Conservation (phyloP, 2,797 vertebrate genomes). For the Oreonectes daqikongensis region DNA sequence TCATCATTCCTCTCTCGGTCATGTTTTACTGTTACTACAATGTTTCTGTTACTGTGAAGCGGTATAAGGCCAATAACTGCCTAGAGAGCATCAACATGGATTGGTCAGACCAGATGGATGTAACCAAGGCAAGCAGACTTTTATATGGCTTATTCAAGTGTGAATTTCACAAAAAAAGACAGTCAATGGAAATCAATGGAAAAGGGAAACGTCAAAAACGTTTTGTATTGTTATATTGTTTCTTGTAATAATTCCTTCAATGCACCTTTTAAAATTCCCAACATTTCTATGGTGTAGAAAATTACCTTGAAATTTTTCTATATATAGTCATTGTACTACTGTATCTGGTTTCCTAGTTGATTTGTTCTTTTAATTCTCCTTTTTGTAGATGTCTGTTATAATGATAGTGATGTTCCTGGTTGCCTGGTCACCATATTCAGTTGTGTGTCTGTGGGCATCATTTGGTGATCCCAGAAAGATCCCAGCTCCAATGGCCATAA, state of each 20-base stretch:
- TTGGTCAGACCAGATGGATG: slow-evolving; percentile 84
- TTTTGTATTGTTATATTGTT: no score
- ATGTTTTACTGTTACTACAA: slow-evolving; percentile 98
- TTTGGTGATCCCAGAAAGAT: slow-evolving; percentile 91
- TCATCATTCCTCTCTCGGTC: slow-evolving; percentile 85
- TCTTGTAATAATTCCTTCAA: no score
- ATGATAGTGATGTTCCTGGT: slow-evolving; percentile 97
- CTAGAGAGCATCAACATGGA: slow-evolving; percentile 75
- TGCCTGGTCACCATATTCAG: slow-evolving; percentile 95
- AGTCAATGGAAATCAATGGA: no score
- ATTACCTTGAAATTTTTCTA: no score
- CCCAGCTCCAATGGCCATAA: slow-evolving; percentile 91
- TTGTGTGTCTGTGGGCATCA: slow-evolving; percentile 96
- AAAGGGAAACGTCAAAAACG: no score
- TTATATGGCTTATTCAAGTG: not conserved
- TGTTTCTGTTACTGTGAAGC: slow-evolving; percentile 82
- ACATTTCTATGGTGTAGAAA: no score
- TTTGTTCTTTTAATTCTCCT: slow-evolving; percentile 2
- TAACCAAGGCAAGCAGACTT: slow-evolving; percentile 84
- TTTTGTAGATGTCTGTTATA: slow-evolving; percentile 90
- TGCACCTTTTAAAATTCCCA: no score
- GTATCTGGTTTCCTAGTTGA: no score
- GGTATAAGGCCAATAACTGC: slow-evolving; percentile 74
- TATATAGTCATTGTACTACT: no score
- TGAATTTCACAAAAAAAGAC: not conserved